Evolutionary conservation across 2,888 invertebrate genomes (phyloP).

Genomic region (Scelioninae gen. 1): DNA sequence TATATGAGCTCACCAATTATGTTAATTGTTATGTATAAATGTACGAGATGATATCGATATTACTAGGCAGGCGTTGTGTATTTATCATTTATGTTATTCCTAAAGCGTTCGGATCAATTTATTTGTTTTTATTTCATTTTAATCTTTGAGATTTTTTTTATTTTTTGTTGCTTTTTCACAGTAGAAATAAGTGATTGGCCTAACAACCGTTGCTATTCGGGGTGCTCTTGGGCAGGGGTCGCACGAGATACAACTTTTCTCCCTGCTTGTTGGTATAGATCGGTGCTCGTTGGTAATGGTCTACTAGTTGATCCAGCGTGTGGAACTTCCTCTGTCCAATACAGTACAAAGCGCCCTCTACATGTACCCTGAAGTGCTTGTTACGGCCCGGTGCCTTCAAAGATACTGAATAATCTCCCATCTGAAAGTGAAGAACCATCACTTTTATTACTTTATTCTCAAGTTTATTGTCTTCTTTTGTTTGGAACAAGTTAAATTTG

Average conservation of each 20-base stretch:
- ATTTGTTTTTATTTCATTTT: constrained; percentile 35
- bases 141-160: constrained; percentile 22
- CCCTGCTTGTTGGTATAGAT: constrained; percentile 99
- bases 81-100: constrained; percentile 69
- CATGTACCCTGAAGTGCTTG: constrained; percentile 99
- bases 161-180: constrained; percentile 38
- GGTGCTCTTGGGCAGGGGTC: constrained; percentile 91
- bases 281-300: constrained; percentile 99
- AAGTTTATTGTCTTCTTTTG: not conserved
- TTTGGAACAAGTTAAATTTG: not conserved
- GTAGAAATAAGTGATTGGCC: constrained; percentile 73
- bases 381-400: constrained; percentile 98
- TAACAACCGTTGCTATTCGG: constrained; percentile 83
- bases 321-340: constrained; percentile 99
- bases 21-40: constrained; percentile 82
- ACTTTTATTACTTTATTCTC: not conserved
- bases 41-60: constrained; percentile 80
- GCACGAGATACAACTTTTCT: constrained; percentile 98
- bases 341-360: constrained; percentile 95
- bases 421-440: constrained; percentile 86
- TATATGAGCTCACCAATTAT: constrained; percentile 81
- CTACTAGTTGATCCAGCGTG: constrained; percentile 97
- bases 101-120: constrained; percentile 70
- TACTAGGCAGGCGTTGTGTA: constrained; percentile 79
- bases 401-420: constrained; percentile 99